phyloP scores from a whole-genome alignment of 2,113 vertebrate species.

The Ginglymostoma cirratum region DNA sequence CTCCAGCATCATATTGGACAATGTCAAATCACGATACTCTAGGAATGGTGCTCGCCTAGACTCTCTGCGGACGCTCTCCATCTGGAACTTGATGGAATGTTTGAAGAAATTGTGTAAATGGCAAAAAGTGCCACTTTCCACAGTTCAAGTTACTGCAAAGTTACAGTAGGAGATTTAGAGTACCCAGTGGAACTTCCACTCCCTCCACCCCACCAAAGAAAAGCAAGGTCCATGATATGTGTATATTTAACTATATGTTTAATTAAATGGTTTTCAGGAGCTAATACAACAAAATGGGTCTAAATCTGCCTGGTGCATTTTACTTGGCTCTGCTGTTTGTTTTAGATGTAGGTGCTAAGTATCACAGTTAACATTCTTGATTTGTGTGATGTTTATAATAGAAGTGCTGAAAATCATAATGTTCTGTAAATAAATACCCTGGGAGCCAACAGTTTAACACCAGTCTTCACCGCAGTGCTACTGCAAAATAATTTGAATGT shows the following conservation, averaged over 20 bases:
- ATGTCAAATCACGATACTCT: not conserved
- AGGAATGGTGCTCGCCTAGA: not conserved
- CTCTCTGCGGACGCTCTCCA: not conserved
- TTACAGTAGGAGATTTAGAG: not conserved
- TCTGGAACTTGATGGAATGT: not conserved
- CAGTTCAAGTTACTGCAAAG: not conserved
- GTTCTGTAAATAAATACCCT: not conserved
- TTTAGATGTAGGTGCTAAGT: constrained; percentile 11
- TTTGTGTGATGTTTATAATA: not conserved
- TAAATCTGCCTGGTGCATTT: not conserved
- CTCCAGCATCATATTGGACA: not conserved
- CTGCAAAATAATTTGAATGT: not conserved
- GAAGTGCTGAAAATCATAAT: not conserved
- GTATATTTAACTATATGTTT: not conserved
- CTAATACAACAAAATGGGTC: not conserved
- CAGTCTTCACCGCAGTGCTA: not conserved
- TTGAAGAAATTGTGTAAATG: not conserved
- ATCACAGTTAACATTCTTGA: constrained; percentile 22
- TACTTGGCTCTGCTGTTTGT: not conserved
- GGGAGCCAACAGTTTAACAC: not conserved
- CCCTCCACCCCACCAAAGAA: too few species aligned
- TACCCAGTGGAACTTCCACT: not conserved
- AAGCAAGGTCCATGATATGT: not conserved
- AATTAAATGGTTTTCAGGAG: not conserved
- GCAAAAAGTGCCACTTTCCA: not conserved